A percentile compares a stretch with the other conserved stretches of the same genome.
phyloP scores from a whole-genome alignment of 2,113 vertebrate genomes.

The Phyllostomus discolor region DNA sequence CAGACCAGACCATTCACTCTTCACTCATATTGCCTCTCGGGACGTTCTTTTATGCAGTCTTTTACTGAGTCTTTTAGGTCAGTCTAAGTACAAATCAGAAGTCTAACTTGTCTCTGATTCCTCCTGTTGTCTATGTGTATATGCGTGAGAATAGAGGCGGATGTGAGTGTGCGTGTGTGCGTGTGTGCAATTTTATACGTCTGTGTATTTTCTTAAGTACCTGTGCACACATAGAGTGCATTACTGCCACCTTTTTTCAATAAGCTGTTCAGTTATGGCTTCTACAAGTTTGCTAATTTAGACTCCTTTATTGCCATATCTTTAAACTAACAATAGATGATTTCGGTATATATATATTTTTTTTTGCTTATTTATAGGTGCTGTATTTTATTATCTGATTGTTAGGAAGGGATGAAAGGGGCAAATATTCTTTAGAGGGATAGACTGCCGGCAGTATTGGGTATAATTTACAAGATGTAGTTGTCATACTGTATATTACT shows the following conservation, averaged over 20 bases:
- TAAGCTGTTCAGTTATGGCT: slow-evolving; percentile 96
- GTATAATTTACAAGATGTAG: slow-evolving; percentile 99
- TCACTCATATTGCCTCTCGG: slow-evolving; percentile 71
- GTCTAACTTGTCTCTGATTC: slow-evolving; percentile 88
- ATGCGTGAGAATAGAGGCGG: slow-evolving; percentile 86
- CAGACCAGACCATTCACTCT: slow-evolving; percentile 69
- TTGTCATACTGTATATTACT: slow-evolving; percentile 99
- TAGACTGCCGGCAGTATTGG: slow-evolving; percentile 99
- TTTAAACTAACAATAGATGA: slow-evolving; percentile 93
- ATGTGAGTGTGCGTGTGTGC: slow-evolving; percentile 81
- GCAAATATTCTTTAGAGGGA: slow-evolving; percentile 97
- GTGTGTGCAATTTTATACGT: slow-evolving; percentile 88
- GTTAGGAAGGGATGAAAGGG: slow-evolving; percentile 97
- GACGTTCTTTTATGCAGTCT: slow-evolving; percentile 76
- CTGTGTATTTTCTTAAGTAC: slow-evolving; percentile 94
- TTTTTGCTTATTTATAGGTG: slow-evolving; percentile 99
- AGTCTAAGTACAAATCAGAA: slow-evolving; percentile 83
- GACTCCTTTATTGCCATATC: slow-evolving; percentile 97
- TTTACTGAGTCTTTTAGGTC: slow-evolving; percentile 63
- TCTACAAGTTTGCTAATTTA: slow-evolving; percentile 95
- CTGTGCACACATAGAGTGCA: slow-evolving; percentile 96
- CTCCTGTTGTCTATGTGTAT: slow-evolving; percentile 88
- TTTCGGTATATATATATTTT: slow-evolving; percentile 93
- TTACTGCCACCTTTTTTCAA: slow-evolving; percentile 97
- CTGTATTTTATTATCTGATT: slow-evolving; percentile 98